phyloP scores from a whole-genome alignment of 1,140 invertebrate species.

The Drosophila ambigua region DNA sequence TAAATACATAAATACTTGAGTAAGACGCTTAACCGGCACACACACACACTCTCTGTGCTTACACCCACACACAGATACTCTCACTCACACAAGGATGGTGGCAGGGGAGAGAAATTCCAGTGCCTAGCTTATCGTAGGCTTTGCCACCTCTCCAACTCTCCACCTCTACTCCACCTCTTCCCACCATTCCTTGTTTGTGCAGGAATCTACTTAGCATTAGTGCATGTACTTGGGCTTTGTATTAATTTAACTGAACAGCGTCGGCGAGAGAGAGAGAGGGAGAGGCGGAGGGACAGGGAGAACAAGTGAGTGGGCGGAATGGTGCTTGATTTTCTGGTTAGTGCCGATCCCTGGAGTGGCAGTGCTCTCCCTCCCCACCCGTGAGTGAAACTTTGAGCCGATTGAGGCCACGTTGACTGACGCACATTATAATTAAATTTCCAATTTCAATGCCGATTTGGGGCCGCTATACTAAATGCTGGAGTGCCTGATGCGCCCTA shows the following conservation, averaged over 20 bases:
- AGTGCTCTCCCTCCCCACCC: too few relatives aligned
- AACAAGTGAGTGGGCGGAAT: not conserved
- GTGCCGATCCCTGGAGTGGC: constrained; percentile 9
- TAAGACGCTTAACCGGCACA: constrained; percentile 73
- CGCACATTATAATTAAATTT: constrained; percentile 54
- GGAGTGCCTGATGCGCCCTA: not conserved
- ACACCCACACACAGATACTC: not conserved
- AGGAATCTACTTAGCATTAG: constrained; percentile 71
- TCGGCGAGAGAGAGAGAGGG: constrained; percentile 2
- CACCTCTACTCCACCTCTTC: not conserved
- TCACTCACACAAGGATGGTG: constrained; percentile 7
- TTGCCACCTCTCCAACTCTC: not conserved
- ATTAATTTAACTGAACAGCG: constrained; percentile 78
- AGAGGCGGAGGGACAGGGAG: not conserved
- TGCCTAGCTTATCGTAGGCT: constrained; percentile 66
- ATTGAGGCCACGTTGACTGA: constrained; percentile 33
- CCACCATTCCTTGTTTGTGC: constrained; percentile 37
- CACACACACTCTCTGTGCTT: constrained; percentile 9
- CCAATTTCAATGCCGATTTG: constrained; percentile 36
- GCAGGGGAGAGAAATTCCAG: constrained; percentile 47
- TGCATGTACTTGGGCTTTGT: constrained; percentile 72
- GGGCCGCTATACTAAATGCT: constrained; percentile 11
- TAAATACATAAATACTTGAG: constrained; percentile 81
- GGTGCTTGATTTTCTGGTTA: constrained; percentile 12
- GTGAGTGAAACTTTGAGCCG: constrained; percentile 27